These are phyloP conservation scores for Anthopleura xanthogrammica DNA, from an alignment of 92 coral and sea anemone species.

Conservation along the genomic window DNA sequence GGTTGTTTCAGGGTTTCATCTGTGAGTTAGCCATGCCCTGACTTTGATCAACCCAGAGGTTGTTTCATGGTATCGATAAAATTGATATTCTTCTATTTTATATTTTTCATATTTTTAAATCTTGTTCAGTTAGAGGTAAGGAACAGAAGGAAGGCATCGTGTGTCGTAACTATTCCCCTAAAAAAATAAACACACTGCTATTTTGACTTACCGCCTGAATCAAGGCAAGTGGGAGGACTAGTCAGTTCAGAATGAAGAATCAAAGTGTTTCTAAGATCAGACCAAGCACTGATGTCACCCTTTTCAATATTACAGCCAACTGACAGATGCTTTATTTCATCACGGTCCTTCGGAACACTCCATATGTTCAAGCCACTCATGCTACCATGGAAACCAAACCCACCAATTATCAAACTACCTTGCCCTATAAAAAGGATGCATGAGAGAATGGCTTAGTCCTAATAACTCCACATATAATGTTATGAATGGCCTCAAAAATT, in stretches of 20 bases:
- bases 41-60: too few relatives aligned
- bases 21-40: too few relatives aligned
- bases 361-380: slow-evolving; percentile 36
- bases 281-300: slow-evolving; percentile 21
- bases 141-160: not conserved
- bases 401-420: slow-evolving; percentile 7
- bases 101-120: too few relatives aligned
- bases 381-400: slow-evolving; percentile 17
- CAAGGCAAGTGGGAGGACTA: not conserved
- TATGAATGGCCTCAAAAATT: too few relatives aligned
- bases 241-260: not conserved
- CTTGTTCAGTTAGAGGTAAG: not conserved
- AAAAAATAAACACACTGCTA: not conserved
- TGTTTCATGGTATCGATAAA: too few relatives aligned
- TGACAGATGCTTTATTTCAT: slow-evolving; percentile 12
- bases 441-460: not conserved
- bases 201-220: not conserved
- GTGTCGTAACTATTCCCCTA: too few relatives aligned
- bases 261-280: slow-evolving; percentile 3
- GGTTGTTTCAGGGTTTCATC: too few relatives aligned
- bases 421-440: not conserved
- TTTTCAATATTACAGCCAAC: slow-evolving; percentile 19
- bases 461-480: too few relatives aligned
- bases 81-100: too few relatives aligned
- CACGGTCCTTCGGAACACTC: slow-evolving; percentile 6